Conservation (phyloP, 2,888 invertebrate genomes). For the Volucella inanis region DNA sequence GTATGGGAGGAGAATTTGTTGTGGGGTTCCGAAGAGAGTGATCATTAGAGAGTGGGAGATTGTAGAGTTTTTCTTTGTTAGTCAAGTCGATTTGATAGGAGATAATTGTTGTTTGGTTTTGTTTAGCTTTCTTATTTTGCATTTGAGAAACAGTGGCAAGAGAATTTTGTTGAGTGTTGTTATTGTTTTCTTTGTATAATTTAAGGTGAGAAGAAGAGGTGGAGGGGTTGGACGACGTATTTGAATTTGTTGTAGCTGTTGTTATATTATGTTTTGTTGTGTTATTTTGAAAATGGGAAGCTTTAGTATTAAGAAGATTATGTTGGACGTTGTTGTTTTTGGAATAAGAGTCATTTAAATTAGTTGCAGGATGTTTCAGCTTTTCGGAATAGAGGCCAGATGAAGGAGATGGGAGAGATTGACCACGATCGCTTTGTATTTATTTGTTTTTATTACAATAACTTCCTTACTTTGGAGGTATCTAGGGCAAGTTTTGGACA, state of each 20-base stretch:
- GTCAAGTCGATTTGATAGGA: not conserved
- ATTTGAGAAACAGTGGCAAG: not conserved
- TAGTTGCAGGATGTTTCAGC: conserved; percentile 5
- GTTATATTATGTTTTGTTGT: not conserved
- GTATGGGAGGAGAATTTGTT: conserved; percentile 3
- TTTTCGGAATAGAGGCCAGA: conserved; percentile 14
- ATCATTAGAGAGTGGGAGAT: too few relatives aligned
- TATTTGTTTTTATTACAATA: conserved; percentile 20
- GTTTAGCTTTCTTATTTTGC: conserved; percentile 5
- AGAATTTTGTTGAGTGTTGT: conserved; percentile 1
- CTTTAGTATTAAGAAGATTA: not conserved
- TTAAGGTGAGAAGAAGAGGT: conserved; percentile 10
- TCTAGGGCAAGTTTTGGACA: conserved; percentile 20
- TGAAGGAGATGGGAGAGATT: not conserved
- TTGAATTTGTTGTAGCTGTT: not conserved
- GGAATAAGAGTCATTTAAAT: not conserved
- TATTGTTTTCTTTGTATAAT: conserved; percentile 7
- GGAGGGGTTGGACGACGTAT: conserved; percentile 9
- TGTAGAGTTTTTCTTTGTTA: too few relatives aligned
- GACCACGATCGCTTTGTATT: not conserved
- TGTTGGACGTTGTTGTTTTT: conserved; percentile 4
- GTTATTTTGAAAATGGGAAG: conserved; percentile 2
- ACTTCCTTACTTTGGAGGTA: conserved; percentile 32
- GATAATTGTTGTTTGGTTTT: conserved; percentile 1
- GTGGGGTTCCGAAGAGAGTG: not conserved